Percentiles rank a stretch among this genome's conserved stretches.
Evolutionary conservation across 53 echinoderm and acorn worm species (phyloP).

Genomic region (Paelopatides confundens): DNA sequence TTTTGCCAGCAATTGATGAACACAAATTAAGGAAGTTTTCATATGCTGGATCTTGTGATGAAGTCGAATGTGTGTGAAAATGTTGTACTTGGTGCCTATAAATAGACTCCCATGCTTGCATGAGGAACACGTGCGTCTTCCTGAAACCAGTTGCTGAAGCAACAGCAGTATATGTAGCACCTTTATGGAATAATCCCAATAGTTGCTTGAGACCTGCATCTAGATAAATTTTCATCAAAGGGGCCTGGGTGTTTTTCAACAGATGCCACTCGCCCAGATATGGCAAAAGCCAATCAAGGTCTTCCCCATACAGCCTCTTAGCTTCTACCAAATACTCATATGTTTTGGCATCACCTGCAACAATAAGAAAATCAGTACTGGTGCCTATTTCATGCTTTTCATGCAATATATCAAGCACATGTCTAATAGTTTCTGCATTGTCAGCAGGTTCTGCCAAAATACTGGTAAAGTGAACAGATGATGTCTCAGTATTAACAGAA

Average conservation of each 20-base stretch:
- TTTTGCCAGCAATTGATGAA: too few relatives aligned
- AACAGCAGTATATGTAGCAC: slow-evolving; percentile 45
- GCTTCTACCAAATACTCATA: slow-evolving; percentile 7
- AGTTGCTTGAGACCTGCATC: slow-evolving; percentile 35
- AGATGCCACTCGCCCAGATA: slow-evolving; percentile 55
- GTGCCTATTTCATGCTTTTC: slow-evolving; percentile 15
- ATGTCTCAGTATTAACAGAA: background rate
- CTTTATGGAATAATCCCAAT: slow-evolving; percentile 12
- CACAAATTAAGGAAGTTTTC: too few relatives aligned
- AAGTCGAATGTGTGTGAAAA: too few relatives aligned
- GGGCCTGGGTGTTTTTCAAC: slow-evolving; percentile 31
- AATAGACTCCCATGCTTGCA: too few relatives aligned
- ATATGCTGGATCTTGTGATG: too few relatives aligned
- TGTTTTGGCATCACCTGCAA: slow-evolving; percentile 48
- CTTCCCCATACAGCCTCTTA: slow-evolving; percentile 6
- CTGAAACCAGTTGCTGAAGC: slow-evolving; percentile 40
- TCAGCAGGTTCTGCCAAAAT: slow-evolving; percentile 11
- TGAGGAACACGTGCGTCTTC: slow-evolving; percentile 28
- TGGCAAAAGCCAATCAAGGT: slow-evolving; percentile 41
- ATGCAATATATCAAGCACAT: slow-evolving; percentile 15
- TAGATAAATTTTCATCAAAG: slow-evolving; percentile 32
- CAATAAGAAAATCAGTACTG: background rate
- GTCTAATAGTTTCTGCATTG: slow-evolving; percentile 11
- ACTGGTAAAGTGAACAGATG: background rate
- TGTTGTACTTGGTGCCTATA: too few relatives aligned